A percentile compares a stretch with the other conserved stretches of the same genome.
Evolutionary conservation across 1,140 invertebrate genomes (phyloP).

Genomic region (Heliothis subflexa): DNA sequence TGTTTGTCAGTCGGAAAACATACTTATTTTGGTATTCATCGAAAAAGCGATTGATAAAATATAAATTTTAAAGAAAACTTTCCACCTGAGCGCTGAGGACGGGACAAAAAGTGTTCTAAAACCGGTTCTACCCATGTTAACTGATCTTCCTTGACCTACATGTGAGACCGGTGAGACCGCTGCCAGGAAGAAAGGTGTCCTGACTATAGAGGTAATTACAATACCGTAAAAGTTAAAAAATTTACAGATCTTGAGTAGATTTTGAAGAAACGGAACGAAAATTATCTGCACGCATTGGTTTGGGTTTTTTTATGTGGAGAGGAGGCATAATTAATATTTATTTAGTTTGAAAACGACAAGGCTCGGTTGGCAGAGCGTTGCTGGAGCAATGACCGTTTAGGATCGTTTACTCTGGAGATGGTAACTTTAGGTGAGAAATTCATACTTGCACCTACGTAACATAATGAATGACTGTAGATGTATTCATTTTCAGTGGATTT

Average conservation of each 20-base stretch:
- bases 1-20: constrained; percentile 32
- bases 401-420: constrained; percentile 19
- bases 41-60: background rate
- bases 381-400: constrained; percentile 52
- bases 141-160: constrained; percentile 75
- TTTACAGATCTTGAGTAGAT: constrained; percentile 18
- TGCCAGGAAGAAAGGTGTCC: constrained; percentile 66
- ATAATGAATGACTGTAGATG: no score
- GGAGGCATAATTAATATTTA: constrained; percentile 34
- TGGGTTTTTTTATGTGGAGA: constrained; percentile 10
- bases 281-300: background rate
- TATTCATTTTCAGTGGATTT: no score
- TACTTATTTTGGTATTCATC: constrained; percentile 22
- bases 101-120: constrained; percentile 44
- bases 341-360: constrained; percentile 28
- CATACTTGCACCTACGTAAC: no score
- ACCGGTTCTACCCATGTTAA: constrained; percentile 71
- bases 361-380: constrained; percentile 55
- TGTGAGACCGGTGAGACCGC: constrained; percentile 50
- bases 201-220: constrained; percentile 48
- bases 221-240: constrained; percentile 38
- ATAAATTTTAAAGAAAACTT: constrained; percentile 19
- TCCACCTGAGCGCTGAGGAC: constrained; percentile 5
- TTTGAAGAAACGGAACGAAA: constrained; percentile 33
- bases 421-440: constrained; percentile 3